Evolutionary conservation across 2,888 invertebrate species (phyloP), one percentile per base, ranked within the genome.

Genomic region (Saturnia pavonia): DNA sequence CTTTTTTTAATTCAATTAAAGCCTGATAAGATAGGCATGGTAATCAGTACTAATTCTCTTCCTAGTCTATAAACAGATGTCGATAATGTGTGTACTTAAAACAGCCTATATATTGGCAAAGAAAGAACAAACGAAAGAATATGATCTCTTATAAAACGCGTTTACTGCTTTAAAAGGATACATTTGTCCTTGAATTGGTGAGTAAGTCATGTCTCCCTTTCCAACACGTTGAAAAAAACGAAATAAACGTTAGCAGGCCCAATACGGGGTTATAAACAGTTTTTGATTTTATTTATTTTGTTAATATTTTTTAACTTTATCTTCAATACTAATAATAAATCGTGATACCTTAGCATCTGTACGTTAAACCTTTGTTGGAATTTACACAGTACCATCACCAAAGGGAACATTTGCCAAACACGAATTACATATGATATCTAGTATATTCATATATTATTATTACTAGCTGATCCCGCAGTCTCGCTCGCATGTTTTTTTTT

Each of bases 151-250:
- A n/a, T n/a, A n/a, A 22, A 11, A 9, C 54, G 22, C 34, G 19
- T 51, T 4, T 25, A 25, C 25, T 12, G 25, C 12, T 57, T 57
- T 16, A 25, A 57, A 57, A 57, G 22, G 9, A 63, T 63, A 63
- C 16, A 7, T 1, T n/a, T 65, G 75, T 73, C 79, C 79, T 78
- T 81, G 77, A 79, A 74, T 75, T 25, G 19, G 65, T 70, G 75
- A 74, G 82, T 74, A 78, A 78, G 80, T 81, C 83, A 82, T 72
- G 69, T 67, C 66, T 72, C 74, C 77, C 71, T 77, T 74, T 69
- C 72, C 74, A 72, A 75, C 72, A 70, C 57, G 67, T 45, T 45
- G 45, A 74, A 75, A 74, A 75, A 76, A 72, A 76, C 19, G 9
- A 65, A 65, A 40, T 65, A 65, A 65, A 65, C 40, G 65, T 65